Conservation (phyloP, 2,113 vertebrate species). For the Sinosuthora webbiana region DNA sequence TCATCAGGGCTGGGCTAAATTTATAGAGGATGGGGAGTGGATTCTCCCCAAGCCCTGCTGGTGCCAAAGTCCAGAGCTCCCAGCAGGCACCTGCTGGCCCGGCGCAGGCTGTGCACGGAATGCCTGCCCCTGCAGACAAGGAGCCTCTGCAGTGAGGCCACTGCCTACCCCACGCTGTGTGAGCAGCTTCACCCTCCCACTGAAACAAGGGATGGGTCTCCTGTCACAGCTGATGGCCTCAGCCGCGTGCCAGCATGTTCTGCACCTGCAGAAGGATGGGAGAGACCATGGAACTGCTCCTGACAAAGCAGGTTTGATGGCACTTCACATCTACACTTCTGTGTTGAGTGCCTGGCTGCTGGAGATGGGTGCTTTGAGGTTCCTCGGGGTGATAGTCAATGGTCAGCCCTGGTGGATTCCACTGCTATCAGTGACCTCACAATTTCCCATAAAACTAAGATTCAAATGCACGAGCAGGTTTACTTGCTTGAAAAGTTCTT, state of each 20-base stretch:
- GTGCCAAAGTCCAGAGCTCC: background rate
- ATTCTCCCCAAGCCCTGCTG: background rate
- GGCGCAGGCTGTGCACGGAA: background rate
- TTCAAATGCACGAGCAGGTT: background rate
- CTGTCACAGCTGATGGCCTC: fast-evolving
- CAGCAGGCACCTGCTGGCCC: background rate
- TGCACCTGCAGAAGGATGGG: background rate
- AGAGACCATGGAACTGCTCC: fast-evolving
- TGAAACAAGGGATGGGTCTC: background rate
- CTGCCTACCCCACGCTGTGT: fast-evolving
- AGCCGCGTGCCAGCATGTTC: fast-evolving
- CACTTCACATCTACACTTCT: background rate
- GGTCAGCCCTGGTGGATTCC: background rate
- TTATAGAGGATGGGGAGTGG: background rate
- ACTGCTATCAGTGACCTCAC: background rate
- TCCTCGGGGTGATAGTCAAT: fast-evolving
- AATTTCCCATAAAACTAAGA: background rate
- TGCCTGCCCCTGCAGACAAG: fast-evolving
- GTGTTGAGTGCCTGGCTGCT: fast-evolving
- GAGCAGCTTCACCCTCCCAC: background rate
- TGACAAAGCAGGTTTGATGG: background rate
- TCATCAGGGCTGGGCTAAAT: background rate
- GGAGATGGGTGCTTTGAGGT: background rate
- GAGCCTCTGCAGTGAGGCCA: background rate
- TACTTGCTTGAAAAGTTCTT: background rate